Base-by-base conservation (phyloP, 1,140 invertebrate genomes). In the Babylonia areolata region DNA sequence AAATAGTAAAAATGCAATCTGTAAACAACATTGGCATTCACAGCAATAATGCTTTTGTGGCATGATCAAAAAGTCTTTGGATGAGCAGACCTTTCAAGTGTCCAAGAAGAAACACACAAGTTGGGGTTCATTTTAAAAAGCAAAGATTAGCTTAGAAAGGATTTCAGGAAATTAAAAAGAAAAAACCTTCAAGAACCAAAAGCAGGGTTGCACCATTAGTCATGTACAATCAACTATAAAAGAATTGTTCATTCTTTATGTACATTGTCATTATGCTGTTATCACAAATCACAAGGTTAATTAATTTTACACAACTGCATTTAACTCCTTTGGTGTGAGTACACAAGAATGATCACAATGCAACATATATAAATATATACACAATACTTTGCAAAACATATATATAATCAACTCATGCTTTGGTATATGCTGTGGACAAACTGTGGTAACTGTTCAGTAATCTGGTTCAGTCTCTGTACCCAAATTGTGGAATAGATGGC, bases 281-380 rank as follows among this genome's bases (percentile, higher is more conserved):
- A 64, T 64, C 58, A 64, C 58, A 64, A 64, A 64, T 64, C 58
- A 64, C 58, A 64, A 23, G 58, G 58, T 64, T 64, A 51, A 51
- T 51, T 51, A 12, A 12, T 51, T 51, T 51, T 51, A 51, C 46
- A 51, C 46, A n/a, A 64, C 58, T n/a, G 58, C 28, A 23, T 64
- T n/a, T 5, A 23, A 64, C 58, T 28, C 58, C 58, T 64, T 64
- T 64, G 58, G 58, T 64, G 15, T 51, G 9, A 51, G 6, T 64
- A 64, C 23, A 64, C 58, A n/a, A 64, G 28, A 64, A 64, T 3
- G 58, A 64, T 64, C 58, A 64, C 58, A 64, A 64, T 64, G 17
- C 58, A 64, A 64, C 58, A 64, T 64, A 20, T 51, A 51, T 51
- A 51, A 6, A 51, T n/a, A 51, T 51, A 64, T 64, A 64, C 17